Percentiles rank a stretch among this genome's conserved stretches.
phyloP scores from a whole-genome alignment of 2,888 invertebrate species.

The Idaea straminata region DNA sequence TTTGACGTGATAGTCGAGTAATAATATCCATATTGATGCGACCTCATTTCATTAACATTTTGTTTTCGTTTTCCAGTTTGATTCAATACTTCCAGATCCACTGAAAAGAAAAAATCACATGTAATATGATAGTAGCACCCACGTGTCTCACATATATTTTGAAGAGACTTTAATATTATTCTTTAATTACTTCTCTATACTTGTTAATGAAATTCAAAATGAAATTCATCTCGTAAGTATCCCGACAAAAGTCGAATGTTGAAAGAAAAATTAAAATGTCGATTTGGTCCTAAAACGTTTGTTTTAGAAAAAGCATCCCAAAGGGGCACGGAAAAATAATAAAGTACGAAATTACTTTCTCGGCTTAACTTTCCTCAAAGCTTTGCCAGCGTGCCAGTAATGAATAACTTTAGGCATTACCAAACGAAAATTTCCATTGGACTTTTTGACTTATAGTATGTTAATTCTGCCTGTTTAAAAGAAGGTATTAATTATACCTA shows the following conservation, averaged over 20 bases:
- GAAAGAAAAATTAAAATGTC: slow-evolving; percentile 40
- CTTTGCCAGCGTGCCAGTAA: slow-evolving; percentile 29
- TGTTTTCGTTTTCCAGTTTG: slow-evolving; percentile 50
- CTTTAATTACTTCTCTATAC: neutral
- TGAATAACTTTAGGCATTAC: slow-evolving; percentile 33
- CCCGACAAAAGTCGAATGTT: slow-evolving; percentile 1
- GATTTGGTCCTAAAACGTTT: slow-evolving; percentile 47
- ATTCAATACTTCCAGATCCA: slow-evolving; percentile 19
- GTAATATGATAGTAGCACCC: neutral
- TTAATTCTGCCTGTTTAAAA: neutral
- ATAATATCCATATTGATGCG: slow-evolving; percentile 65
- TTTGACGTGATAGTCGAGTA: slow-evolving; percentile 62
- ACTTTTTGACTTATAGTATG: slow-evolving; percentile 8
- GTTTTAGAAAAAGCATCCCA: slow-evolving; percentile 48
- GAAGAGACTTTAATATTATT: too few species aligned
- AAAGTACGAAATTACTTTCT: slow-evolving; percentile 57
- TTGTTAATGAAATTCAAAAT: slow-evolving; percentile 8
- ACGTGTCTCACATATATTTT: too few species aligned
- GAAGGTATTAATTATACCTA: neutral
- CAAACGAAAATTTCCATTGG: slow-evolving; percentile 46
- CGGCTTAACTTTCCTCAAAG: slow-evolving; percentile 53
- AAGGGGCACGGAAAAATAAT: slow-evolving; percentile 55
- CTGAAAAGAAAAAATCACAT: slow-evolving; percentile 27
- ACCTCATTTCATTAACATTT: slow-evolving; percentile 75
- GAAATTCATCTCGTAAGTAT: slow-evolving; percentile 2